These are phyloP conservation scores for Arge pagana DNA, from an alignment of 2,888 invertebrate genomes.

Conservation along the genomic window DNA sequence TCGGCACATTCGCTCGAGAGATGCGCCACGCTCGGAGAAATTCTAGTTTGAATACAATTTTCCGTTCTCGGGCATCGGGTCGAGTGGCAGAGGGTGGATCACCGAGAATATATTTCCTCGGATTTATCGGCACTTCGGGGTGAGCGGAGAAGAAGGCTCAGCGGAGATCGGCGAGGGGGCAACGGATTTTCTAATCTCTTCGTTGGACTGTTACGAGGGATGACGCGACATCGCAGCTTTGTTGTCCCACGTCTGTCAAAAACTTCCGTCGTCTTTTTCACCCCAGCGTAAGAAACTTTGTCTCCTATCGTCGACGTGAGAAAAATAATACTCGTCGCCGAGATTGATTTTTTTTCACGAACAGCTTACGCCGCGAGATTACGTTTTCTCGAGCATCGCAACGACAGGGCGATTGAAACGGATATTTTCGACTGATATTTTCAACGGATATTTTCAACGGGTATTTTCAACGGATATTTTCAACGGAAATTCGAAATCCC, in stretches of 20 bases:
- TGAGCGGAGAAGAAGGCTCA: constrained; percentile 23
- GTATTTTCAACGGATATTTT: constrained; percentile 1
- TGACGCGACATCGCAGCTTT: too few relatives aligned
- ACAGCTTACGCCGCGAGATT: neutral
- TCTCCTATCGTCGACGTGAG: constrained; percentile 24
- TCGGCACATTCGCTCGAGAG: constrained; percentile 22
- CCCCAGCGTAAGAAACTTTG: too few relatives aligned
- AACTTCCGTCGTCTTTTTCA: too few relatives aligned
- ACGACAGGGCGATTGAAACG: neutral
- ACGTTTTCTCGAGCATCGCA: neutral
- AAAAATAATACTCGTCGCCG: too few relatives aligned
- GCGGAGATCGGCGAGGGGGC: too few relatives aligned
- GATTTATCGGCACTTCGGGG: constrained; percentile 36
- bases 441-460: too few relatives aligned
- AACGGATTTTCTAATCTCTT: too few relatives aligned
- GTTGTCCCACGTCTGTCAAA: too few relatives aligned
- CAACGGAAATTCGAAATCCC: constrained; percentile 3
- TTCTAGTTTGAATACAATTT: constrained; percentile 27
- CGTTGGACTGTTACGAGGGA: too few relatives aligned
- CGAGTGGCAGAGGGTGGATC: constrained; percentile 5
- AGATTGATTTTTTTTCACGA: too few relatives aligned
- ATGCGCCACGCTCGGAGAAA: constrained; percentile 22
- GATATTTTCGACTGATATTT: too few relatives aligned
- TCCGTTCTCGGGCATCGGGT: constrained; percentile 11
- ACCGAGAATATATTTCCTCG: constrained; percentile 37